phyloP scores from a whole-genome alignment of 2,113 vertebrate genomes.

The Nanger granti region DNA sequence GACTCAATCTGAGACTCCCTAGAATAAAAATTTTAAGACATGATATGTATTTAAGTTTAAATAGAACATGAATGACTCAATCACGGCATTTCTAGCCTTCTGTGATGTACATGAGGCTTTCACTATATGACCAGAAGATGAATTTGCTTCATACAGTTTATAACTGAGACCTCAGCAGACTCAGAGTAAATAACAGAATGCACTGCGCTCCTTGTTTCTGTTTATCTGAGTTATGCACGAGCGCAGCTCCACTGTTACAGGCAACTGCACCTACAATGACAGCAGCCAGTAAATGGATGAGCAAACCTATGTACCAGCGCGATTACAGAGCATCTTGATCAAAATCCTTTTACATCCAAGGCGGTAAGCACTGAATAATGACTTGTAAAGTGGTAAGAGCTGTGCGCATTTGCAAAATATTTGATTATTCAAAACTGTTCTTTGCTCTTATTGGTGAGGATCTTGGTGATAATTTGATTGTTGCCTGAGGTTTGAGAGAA shows the following conservation, averaged over 20 bases:
- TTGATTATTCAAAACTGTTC: conserved; percentile 19
- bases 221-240: not conserved
- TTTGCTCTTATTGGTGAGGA: conserved; percentile 1
- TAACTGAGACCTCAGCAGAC: not conserved
- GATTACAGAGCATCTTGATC: not conserved
- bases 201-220: not conserved
- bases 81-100: not conserved
- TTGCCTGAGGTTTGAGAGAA: conserved; percentile 10
- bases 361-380: not conserved
- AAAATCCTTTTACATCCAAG: not conserved
- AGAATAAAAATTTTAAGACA: not conserved
- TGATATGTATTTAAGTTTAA: not conserved
- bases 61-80: not conserved
- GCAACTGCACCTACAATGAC: not conserved
- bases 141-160: not conserved
- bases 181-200: conserved; percentile 8
- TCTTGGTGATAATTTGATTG: not conserved
- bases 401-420: not conserved
- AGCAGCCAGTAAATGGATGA: not conserved
- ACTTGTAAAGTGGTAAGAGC: not conserved
- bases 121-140: not conserved
- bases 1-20: not conserved
- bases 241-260: not conserved
- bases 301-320: not conserved
- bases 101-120: not conserved